Conservation (phyloP, 2,113 vertebrate species). For the Osmerus eperlanus region DNA sequence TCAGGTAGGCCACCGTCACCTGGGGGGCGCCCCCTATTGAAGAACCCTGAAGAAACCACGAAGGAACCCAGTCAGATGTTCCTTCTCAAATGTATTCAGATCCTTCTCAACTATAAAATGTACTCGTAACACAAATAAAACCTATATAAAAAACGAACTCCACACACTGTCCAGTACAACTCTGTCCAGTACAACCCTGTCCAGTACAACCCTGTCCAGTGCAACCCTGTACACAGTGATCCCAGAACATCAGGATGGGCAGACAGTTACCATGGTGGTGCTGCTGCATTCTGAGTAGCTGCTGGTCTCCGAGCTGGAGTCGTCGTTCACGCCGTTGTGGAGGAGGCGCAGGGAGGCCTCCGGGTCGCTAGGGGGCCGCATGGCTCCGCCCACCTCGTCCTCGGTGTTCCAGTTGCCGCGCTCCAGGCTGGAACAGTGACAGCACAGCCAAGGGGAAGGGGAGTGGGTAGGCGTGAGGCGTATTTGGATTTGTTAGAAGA, state of each 20-base stretch:
- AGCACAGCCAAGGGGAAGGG: not conserved
- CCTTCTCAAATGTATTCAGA: no score
- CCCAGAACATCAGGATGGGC: no score
- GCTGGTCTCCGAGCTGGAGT: constrained; percentile 70
- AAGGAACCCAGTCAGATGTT: no score
- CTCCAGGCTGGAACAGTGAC: constrained; percentile 43
- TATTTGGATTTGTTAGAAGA: not conserved
- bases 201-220: no score
- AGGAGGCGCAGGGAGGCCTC: constrained; percentile 67
- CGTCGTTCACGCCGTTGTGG: constrained; percentile 78
- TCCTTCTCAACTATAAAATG: no score
- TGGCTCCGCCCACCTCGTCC: constrained; percentile 57
- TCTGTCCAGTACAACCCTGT: no score
- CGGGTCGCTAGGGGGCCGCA: constrained; percentile 63
- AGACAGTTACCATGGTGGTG: constrained; percentile 51
- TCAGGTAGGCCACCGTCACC: constrained; percentile 86
- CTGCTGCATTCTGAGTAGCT: constrained; percentile 66
- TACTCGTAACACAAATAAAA: no score
- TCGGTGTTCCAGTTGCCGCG: constrained; percentile 54
- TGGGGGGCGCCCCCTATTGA: constrained; percentile 44
- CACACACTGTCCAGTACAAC: no score
- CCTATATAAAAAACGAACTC: no score
- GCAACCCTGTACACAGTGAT: no score
- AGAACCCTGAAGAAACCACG: constrained; percentile 26
- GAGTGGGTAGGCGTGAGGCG: not conserved